Evolutionary conservation across 2,113 vertebrate genomes (phyloP).

Genomic region (Neofelis nebulosa): DNA sequence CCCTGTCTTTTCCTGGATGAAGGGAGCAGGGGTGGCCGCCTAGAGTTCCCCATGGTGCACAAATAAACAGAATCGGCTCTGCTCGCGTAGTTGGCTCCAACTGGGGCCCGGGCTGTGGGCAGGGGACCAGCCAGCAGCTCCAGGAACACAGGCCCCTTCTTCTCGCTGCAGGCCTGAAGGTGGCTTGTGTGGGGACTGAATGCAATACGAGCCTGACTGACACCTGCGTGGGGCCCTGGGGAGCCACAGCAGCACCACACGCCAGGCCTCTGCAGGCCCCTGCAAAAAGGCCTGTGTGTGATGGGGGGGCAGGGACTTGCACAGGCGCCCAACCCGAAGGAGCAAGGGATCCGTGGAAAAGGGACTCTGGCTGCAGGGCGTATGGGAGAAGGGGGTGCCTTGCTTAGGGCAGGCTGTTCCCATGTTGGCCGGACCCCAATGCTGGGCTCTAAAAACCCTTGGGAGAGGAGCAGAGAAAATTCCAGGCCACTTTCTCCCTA

Average conservation of each 20-base stretch:
- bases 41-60: not conserved
- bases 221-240: fast-evolving
- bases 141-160: constrained; percentile 74
- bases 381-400: not conserved
- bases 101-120: not conserved
- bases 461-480: not conserved
- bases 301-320: not conserved
- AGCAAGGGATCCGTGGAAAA: not conserved
- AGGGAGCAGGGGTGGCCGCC: constrained; percentile 50
- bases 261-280: fast-evolving
- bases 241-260: not conserved
- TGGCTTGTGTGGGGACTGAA: constrained; percentile 62
- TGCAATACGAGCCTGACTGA: not conserved
- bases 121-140: not conserved
- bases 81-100: constrained; percentile 28
- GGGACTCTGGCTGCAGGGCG: not conserved
- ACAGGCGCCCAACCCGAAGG: not conserved
- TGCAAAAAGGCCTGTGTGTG: not conserved
- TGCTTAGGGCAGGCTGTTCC: not conserved
- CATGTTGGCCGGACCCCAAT: fast-evolving
- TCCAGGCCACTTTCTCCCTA: not conserved
- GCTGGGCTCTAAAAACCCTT: not conserved
- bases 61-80: constrained; percentile 74
- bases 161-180: constrained; percentile 66
- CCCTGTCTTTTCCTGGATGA: constrained; percentile 33